These are phyloP conservation scores for Onychomys torridus DNA, from an alignment of 2,797 vertebrate genomes.

Conservation along the genomic window DNA sequence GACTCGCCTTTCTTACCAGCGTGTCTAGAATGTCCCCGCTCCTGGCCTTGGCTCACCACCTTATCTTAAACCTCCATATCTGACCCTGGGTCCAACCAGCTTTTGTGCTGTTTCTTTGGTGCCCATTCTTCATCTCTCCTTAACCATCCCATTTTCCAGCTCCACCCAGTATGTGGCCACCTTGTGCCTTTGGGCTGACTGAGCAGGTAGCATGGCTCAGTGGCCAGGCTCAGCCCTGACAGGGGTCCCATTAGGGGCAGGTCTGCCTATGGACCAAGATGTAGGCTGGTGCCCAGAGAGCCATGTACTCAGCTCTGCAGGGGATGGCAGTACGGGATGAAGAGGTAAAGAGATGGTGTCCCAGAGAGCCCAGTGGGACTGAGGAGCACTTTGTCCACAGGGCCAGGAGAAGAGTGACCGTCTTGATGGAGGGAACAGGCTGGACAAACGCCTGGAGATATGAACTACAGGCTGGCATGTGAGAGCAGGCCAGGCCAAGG, in stretches of 20 bases:
- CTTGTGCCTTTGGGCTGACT: neutral
- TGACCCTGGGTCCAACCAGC: neutral
- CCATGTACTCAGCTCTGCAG: accelerated
- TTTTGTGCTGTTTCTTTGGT: neutral
- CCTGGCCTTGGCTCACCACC: neutral
- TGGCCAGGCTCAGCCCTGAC: neutral
- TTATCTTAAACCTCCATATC: neutral
- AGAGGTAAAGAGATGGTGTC: neutral
- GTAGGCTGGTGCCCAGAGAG: neutral
- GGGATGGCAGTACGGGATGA: accelerated
- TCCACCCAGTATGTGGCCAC: accelerated
- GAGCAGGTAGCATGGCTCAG: neutral
- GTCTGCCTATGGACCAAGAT: neutral
- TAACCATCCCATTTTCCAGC: accelerated
- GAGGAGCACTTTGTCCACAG: neutral
- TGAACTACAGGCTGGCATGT: neutral
- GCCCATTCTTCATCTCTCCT: accelerated
- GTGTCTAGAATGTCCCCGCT: accelerated
- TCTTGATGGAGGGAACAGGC: neutral
- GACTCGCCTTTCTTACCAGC: neutral
- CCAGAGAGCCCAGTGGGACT: neutral
- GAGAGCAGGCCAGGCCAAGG: neutral
- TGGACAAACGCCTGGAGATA: neutral
- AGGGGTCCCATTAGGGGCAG: neutral
- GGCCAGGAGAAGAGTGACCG: neutral